A percentile compares a stretch with the other conserved stretches of the same genome.
Evolutionary conservation across 37 sponge, comb jelly and placozoan genomes (phyloP).

Genomic region (Diacarnus erythraeanus): DNA sequence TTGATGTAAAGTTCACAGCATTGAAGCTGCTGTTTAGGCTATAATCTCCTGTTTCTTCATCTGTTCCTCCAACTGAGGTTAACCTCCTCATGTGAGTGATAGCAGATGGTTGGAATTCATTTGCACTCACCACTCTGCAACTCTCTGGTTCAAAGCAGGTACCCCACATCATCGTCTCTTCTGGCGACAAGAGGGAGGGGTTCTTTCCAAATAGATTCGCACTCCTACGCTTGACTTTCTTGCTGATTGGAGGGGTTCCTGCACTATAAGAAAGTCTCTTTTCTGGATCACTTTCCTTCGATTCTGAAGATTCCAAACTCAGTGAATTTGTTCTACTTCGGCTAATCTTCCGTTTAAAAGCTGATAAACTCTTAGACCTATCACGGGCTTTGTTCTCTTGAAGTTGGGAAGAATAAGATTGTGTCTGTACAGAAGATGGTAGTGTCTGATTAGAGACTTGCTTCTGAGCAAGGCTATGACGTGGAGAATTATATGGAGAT

Average conservation of each 20-base stretch:
- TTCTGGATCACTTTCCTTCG: neutral
- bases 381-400: neutral
- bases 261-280: neutral
- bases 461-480: neutral
- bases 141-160: slow-evolving; percentile 1
- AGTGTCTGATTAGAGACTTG: neutral
- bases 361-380: neutral
- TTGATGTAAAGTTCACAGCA: slow-evolving; percentile 3
- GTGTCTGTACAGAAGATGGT: neutral
- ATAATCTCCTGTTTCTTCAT: neutral
- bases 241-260: neutral
- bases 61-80: neutral
- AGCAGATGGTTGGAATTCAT: slow-evolving; percentile 22
- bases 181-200: neutral
- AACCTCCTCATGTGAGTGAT: slow-evolving; percentile 33
- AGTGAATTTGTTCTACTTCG: neutral
- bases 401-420: neutral
- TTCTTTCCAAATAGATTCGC: neutral
- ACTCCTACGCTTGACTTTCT: neutral
- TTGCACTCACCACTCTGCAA: neutral
- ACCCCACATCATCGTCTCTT: slow-evolving; percentile 9
- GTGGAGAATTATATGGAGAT: slow-evolving; percentile 9
- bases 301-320: neutral
- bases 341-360: neutral
- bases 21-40: neutral